Evolutionary conservation across 23 tunicate species (phyloP), one percentile per base, ranked within the genome.

Genomic region (Corella eumyota): DNA sequence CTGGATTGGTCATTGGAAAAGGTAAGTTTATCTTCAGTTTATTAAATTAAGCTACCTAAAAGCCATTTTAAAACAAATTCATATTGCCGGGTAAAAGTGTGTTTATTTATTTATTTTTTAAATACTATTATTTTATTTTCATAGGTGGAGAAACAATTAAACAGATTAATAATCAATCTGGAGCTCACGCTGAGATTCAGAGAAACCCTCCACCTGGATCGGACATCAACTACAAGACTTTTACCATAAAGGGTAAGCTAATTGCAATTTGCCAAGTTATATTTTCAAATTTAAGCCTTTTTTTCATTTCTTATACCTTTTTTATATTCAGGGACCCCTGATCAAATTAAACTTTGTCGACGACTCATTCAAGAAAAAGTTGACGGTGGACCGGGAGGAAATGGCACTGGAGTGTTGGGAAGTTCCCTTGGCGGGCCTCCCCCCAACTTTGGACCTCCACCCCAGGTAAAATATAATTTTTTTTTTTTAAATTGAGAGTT

Each of bases 1-100:
- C 99, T 33, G 99, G 99, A 4, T 54, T 93, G 50, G 99, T 93
- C 60, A 93, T 93, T 61, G 99, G 99, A 30, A 93, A 93, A 78
- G 98, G 95, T 85, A 1, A 56, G 68, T 24, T 19, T 1, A 0
- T 36, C 6, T 6, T 51, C 24, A 51, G 6, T 20, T 51, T 51
- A 20, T 51, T n/a, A n/a, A n/a, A n/a, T n/a, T n/a, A n/a, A n/a
- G n/a, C n/a, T n/a, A n/a, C n/a, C n/a, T n/a, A n/a, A n/a, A n/a
- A n/a, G n/a, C n/a, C n/a, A n/a, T n/a, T n/a, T n/a, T n/a, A n/a
- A n/a, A n/a, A n/a, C n/a, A n/a, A n/a, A n/a, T n/a, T n/a, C n/a
- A n/a, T n/a, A n/a, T n/a, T n/a, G n/a, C n/a, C n/a, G n/a, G n/a
- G n/a, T n/a, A n/a, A n/a, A n/a, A n/a, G n/a, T 9, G 13, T 9